Base-by-base conservation (phyloP, 2,888 invertebrate genomes). In the Formica aserva region DNA sequence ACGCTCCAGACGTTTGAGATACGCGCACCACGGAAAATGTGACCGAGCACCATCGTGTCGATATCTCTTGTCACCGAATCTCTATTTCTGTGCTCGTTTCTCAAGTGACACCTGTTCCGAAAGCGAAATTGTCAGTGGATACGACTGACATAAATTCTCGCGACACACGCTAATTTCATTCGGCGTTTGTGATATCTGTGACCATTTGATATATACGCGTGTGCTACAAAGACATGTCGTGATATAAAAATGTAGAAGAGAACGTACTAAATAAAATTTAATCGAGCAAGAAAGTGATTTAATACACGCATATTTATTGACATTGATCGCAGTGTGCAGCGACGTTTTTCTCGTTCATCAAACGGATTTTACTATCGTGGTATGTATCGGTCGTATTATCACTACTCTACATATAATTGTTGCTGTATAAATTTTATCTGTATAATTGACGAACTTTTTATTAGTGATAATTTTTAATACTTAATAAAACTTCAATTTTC, bases 1-100 rank as follows among this genome's bases (percentile, higher is more conserved):
- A 88, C 91, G 93, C 90, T 93, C 92, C 93, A 94, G 93, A 94
- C 93, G 93, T 92, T 55, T 71, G 92, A 91, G 88, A 91, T 87
- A 91, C 93, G 93, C 92, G 92, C 89, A 87, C 84, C 86, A 83
- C 89, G 91, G 92, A 92, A 93, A 92, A 93, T 93, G 92, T 92
- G 87, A 93, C 78, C 88, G 88, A 65, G 52, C 85, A 35, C 22
- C 26, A 45, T 60, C 78, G 60, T 45, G 48, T 48, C 45, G 78
- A 71, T 78, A 78, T 69, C 38, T 66, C 48, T 52, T 52, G 45
- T 22, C 35, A 38, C 18, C 66, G 32, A 60, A 38, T 76, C 52
- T 52, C 38, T 76, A 63, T 76, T 77, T 77, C 66, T 65, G 52
- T 66, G 57, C 65, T 22, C 32, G 65, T 77, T 48, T 45, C 57